Base-by-base conservation (phyloP, 1,140 invertebrate species). In the Zelostemma sp. region DNA sequence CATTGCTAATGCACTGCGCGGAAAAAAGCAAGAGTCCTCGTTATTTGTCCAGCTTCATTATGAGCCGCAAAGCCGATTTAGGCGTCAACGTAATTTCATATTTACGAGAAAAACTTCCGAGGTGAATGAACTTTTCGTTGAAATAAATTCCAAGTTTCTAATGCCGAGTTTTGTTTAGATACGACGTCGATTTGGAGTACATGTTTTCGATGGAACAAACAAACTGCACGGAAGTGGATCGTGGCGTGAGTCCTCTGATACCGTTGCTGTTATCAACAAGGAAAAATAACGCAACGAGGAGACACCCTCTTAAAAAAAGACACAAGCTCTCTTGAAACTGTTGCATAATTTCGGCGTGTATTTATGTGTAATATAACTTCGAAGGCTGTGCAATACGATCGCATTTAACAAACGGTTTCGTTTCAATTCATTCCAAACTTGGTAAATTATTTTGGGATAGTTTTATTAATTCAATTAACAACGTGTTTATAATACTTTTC, bases 31-130 rank as follows among this genome's bases (percentile, higher is more conserved):
- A 93, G 73, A 91, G 90, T 54, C 89, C 91, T 0, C 87, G 93
- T 41, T 95, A 95, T 77, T 82, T 95, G 4, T 94, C 93, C 17
- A 93, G 93, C n/a, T 91, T 95, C 72, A 89, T 95, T 40, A 88
- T 95, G 81, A 93, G 92, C 40, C 85, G 93, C 21, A 86, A 89
- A 65, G 74, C 85, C 1, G 81, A 75, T 8, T 78, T 93, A 9
- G 89, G 87, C 1, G 73, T 81, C 25, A 91, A 91, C 73, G 91
- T 91, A 15, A 88, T 87, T 46, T 84, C 88, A 71, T 82, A 88
- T 83, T 70, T 88, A 68, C 73, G 89, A 69, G 78, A 91, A 83
- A 88, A 92, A 86, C 77, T 91, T 80, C 74, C 88, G 3, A 83
- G 76, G 84, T 21, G 12, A 49, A 12, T 43, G 33, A 35, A n/a